Base-by-base conservation (phyloP, 2,113 vertebrate species). In the Equus przewalskii region DNA sequence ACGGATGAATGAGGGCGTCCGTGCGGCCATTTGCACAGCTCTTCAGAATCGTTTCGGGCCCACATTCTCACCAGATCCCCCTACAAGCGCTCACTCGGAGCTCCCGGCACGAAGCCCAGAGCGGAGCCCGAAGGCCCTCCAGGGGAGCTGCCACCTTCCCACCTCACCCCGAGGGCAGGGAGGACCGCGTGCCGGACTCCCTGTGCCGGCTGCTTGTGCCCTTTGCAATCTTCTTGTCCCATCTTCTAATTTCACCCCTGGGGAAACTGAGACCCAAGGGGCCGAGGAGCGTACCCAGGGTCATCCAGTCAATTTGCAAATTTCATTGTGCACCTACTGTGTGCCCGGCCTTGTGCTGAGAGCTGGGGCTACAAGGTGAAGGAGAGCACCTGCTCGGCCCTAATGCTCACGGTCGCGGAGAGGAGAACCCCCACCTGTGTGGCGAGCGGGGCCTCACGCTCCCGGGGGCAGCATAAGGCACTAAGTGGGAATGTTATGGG, bases 201-300 rank as follows among this genome's bases (percentile, higher is more conserved):
- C 54, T 0, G 0, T 0, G 41, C 69, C 1, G 11, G 56, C 44
- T 15, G 19, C 11, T 0, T 0, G 5, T 4, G 3, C 70, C 18
- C 54, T 81, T 26, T 12, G 41, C 44, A 7, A 3, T 1, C n/a
- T 65, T 18, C 12, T 19, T 28, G 19, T 46, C 12, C 33, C 24
- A 14, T 18, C 30, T 92, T 12, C 75, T 54, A 19, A 44, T 44
- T 73, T 90, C 28, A 41, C 44, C 11, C 44, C 15, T 0, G 0
- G 36, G 36, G 58, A 94, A 30, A 83, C 56, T 6, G 30, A 82
- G 51, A 24, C 30, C 15, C 76, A 19, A 49, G 11, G 16, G 67
- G 12, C 65, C 11, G 0, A 30, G 49, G 16, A 62, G 41, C 0
- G 0, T 46, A 14, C 21, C 12, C 24, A 19, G 54, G 51, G 1